Conservation (phyloP, 1,140 invertebrate genomes). For the Heliothis subflexa region DNA sequence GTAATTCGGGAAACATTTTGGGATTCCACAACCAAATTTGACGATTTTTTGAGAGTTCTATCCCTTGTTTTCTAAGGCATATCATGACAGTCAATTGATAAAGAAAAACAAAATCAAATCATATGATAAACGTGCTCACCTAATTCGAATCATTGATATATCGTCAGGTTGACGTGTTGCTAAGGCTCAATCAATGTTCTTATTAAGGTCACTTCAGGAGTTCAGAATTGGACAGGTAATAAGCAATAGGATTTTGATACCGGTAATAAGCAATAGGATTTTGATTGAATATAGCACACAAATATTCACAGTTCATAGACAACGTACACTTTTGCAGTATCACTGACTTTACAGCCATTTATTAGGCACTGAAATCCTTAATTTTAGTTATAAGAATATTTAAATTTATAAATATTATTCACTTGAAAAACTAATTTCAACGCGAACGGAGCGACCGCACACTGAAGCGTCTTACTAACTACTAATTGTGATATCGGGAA, state of each 20-base stretch:
- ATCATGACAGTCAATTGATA: background rate
- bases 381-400: background rate
- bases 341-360: background rate
- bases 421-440: background rate
- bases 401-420: background rate
- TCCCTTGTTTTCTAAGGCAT: too few species aligned
- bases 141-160: conserved; percentile 8
- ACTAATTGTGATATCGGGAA: conserved; percentile 5
- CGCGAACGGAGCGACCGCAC: background rate
- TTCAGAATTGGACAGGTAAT: background rate
- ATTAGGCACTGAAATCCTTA: background rate
- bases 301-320: background rate
- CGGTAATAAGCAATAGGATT: background rate
- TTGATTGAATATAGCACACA: background rate
- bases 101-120: background rate
- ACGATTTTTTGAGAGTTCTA: too few species aligned
- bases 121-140: conserved; percentile 1
- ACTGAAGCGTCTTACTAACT: background rate
- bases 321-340: background rate
- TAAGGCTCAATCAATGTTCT: background rate
- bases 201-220: background rate
- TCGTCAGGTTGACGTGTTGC: background rate
- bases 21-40: too few species aligned
- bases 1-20: too few species aligned
- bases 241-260: background rate